Evolutionary conservation across 2,797 vertebrate genomes (phyloP).

Genomic region (Bradypodion ventrale): DNA sequence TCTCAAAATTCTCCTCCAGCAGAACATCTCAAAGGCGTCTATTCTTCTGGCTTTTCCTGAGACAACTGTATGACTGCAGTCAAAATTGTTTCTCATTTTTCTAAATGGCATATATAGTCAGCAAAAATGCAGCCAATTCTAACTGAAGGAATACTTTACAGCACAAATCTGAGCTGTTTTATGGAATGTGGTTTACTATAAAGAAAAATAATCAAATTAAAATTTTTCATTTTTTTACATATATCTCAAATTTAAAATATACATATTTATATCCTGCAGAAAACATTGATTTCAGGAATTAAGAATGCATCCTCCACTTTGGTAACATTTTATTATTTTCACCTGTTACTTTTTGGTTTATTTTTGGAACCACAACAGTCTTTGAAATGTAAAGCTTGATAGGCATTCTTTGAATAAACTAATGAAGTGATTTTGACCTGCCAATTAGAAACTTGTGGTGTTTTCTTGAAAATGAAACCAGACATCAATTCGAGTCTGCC

Average conservation of each 20-base stretch:
- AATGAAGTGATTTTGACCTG: conserved; percentile 31
- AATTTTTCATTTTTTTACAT: not conserved
- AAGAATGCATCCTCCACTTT: not conserved
- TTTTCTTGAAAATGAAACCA: conserved; percentile 26
- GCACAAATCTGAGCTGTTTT: not conserved
- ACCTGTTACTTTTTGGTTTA: not conserved
- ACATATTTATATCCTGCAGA: not conserved
- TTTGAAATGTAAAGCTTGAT: not conserved
- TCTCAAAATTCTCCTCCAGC: too few species aligned
- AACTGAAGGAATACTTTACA: not conserved
- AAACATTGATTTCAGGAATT: not conserved
- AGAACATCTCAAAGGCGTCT: too few species aligned
- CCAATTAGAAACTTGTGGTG: conserved; percentile 20
- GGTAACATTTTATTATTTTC: not conserved
- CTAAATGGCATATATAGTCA: not conserved
- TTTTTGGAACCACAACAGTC: not conserved
- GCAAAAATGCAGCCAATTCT: not conserved
- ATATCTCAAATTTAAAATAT: not conserved
- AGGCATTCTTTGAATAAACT: not conserved
- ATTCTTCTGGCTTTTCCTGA: not conserved
- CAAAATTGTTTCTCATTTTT: not conserved
- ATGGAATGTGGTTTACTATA: not conserved
- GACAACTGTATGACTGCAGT: not conserved
- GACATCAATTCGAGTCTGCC: conserved; percentile 67
- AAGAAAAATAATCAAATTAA: not conserved